phyloP scores from a whole-genome alignment of 2,797 vertebrate genomes.

The Epinephelus coioides region DNA sequence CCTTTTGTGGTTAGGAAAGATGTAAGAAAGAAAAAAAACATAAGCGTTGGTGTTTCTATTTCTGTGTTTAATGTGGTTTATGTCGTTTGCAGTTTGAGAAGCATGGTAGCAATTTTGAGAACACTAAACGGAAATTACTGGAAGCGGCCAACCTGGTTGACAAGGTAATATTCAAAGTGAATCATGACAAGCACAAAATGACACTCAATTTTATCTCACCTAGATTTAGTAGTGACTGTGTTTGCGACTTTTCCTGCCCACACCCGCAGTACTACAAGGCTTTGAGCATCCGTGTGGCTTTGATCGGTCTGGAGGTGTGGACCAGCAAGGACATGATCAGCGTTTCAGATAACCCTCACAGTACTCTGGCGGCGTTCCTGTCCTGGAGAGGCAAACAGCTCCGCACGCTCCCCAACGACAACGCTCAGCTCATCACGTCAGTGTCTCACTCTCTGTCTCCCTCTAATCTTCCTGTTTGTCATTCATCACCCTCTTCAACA shows the following conservation, averaged over 20 bases:
- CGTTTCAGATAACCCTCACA: slow-evolving; percentile 93
- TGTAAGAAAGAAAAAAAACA: not conserved
- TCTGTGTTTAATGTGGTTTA: slow-evolving; percentile 33
- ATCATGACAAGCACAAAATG: not conserved
- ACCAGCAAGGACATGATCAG: slow-evolving; percentile 87
- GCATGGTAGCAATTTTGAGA: slow-evolving; percentile 83
- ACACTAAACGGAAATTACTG: slow-evolving; percentile 90
- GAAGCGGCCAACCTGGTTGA: slow-evolving; percentile 96
- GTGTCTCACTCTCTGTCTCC: slow-evolving; percentile 47
- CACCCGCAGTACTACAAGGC: slow-evolving; percentile 92
- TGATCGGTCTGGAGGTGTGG: slow-evolving; percentile 97
- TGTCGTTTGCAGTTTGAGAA: slow-evolving; percentile 90
- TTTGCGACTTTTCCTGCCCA: not conserved
- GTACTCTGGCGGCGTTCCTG: slow-evolving; percentile 93
- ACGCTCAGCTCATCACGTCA: slow-evolving; percentile 97
- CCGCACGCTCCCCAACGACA: slow-evolving; percentile 90
- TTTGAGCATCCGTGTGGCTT: slow-evolving; percentile 93
- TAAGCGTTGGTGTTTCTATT: slow-evolving; percentile 4
- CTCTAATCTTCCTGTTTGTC: not conserved
- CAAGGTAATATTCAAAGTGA: slow-evolving; percentile 86
- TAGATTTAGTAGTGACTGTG: not conserved
- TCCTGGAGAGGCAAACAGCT: slow-evolving; percentile 94
- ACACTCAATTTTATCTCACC: not conserved
- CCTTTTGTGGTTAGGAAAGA: not conserved
- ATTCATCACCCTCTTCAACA: not conserved